These are phyloP conservation scores for Lota lota DNA, from an alignment of 2,113 vertebrate genomes.

Conservation along the genomic window DNA sequence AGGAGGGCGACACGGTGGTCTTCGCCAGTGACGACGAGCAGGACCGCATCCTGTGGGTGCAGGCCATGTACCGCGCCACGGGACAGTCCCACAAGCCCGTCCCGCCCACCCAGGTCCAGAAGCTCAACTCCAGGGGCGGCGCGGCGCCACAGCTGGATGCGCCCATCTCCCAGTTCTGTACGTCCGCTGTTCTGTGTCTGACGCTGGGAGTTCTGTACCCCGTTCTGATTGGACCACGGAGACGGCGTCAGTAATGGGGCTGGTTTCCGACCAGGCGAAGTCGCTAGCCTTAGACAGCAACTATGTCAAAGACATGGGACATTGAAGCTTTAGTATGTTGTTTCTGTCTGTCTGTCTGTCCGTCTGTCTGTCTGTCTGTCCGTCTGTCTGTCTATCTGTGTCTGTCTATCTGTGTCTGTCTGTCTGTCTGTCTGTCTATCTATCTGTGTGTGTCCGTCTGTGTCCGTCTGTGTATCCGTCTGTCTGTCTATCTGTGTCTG, in stretches of 20 bases:
- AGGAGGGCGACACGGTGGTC: conserved; percentile 98
- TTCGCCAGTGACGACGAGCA: conserved; percentile 98
- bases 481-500: conserved; percentile 65
- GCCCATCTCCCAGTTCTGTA: conserved; percentile 99
- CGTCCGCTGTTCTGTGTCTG: conserved; percentile 60
- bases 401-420: conserved; percentile 6
- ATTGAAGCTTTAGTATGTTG: too few relatives aligned
- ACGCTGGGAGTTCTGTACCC: too few relatives aligned
- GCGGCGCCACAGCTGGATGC: conserved; percentile 92
- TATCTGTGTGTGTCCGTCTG: too few relatives aligned
- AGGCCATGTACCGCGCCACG: conserved; percentile 97
- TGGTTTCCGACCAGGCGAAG: too few relatives aligned
- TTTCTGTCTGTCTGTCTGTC: conserved; percentile 33
- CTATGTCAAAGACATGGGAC: too few relatives aligned
- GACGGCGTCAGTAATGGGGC: too few relatives aligned
- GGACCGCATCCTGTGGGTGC: conserved; percentile 98
- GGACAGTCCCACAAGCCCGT: conserved; percentile 98
- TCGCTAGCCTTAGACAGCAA: too few relatives aligned
- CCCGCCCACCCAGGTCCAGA: conserved; percentile 97
- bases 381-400: conserved; percentile 64
- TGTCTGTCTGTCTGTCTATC: neutral
- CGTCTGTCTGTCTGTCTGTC: conserved; percentile 76
- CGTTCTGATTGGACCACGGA: too few relatives aligned
- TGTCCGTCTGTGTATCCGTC: conserved; percentile 47
- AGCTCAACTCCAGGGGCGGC: conserved; percentile 93